phyloP scores from a whole-genome alignment of 2,888 invertebrate genomes.

The Dicranocentrus wangi region DNA sequence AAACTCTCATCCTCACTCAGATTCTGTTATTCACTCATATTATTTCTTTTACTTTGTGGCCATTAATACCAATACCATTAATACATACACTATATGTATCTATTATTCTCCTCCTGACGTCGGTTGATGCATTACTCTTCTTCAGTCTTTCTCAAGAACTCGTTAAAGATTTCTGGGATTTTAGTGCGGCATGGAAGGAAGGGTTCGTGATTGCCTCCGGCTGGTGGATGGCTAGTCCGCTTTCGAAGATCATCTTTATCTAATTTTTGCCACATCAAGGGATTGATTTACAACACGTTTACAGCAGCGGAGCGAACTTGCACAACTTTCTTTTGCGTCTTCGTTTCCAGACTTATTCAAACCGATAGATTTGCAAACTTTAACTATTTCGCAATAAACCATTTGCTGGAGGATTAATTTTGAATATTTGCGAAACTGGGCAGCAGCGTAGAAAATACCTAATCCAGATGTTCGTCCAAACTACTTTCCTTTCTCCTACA shows the following conservation, averaged over 20 bases:
- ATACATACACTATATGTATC: slow-evolving; percentile 20
- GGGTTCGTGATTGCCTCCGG: slow-evolving; percentile 53
- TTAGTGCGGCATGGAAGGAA: background rate
- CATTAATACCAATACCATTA: slow-evolving; percentile 17
- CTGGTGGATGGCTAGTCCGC: background rate
- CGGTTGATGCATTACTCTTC: slow-evolving; percentile 46
- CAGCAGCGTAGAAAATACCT: too few species aligned
- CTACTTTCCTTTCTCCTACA: too few species aligned
- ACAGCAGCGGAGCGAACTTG: slow-evolving; percentile 19
- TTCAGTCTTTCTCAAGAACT: slow-evolving; percentile 26
- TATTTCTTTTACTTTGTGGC: slow-evolving; percentile 26
- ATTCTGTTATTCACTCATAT: slow-evolving; percentile 18
- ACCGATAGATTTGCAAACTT: too few species aligned
- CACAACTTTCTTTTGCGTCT: too few species aligned
- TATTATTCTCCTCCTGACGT: slow-evolving; percentile 46
- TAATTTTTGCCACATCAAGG: slow-evolving; percentile 58
- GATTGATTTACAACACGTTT: slow-evolving; percentile 62
- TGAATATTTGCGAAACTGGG: too few species aligned
- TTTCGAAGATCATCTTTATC: slow-evolving; percentile 49
- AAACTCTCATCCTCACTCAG: slow-evolving; percentile 28
- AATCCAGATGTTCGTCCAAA: too few species aligned
- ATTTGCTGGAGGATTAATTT: too few species aligned
- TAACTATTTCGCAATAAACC: too few species aligned
- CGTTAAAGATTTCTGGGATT: slow-evolving; percentile 42
- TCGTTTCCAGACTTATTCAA: too few species aligned